Percentiles rank a stretch among this genome's conserved stretches.
Evolutionary conservation across 2,888 invertebrate genomes (phyloP).

Genomic region (Blera fallax): DNA sequence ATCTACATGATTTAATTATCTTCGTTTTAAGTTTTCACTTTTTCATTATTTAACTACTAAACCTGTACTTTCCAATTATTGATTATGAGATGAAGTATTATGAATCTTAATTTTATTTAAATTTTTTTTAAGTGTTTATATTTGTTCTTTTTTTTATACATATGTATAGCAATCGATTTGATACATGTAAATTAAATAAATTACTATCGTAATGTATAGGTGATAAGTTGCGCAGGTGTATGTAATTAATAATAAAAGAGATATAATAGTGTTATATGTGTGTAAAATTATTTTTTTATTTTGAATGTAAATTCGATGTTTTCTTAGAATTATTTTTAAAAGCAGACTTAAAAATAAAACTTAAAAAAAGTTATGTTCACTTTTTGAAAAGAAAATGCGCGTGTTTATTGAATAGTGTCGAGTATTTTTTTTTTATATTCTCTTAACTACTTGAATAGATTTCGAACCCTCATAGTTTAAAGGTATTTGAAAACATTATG

Average conservation of each 20-base stretch:
- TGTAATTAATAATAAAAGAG: not conserved
- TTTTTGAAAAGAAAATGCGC: not conserved
- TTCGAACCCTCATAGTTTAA: too few relatives aligned
- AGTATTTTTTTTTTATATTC: too few relatives aligned
- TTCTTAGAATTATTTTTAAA: conserved; percentile 9
- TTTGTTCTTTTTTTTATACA: not conserved
- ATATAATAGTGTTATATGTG: conserved; percentile 1
- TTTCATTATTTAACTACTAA: not conserved
- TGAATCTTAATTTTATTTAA: conserved; percentile 16
- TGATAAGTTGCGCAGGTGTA: conserved; percentile 13
- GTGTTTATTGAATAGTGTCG: too few relatives aligned
- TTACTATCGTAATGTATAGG: not conserved
- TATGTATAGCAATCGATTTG: not conserved
- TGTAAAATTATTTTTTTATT: conserved; percentile 13
- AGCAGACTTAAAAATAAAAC: conserved; percentile 21
- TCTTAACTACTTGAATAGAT: too few relatives aligned
- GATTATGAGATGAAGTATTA: conserved; percentile 14
- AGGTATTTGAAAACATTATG: too few relatives aligned
- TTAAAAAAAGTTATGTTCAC: not conserved
- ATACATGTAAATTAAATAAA: not conserved
- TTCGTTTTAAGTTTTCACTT: not conserved
- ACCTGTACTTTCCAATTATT: not conserved
- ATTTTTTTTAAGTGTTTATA: not conserved
- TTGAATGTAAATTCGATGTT: conserved; percentile 28
- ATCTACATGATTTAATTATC: not conserved